Conservation (phyloP, 2,113 vertebrate species). For the Prunella himalayana region DNA sequence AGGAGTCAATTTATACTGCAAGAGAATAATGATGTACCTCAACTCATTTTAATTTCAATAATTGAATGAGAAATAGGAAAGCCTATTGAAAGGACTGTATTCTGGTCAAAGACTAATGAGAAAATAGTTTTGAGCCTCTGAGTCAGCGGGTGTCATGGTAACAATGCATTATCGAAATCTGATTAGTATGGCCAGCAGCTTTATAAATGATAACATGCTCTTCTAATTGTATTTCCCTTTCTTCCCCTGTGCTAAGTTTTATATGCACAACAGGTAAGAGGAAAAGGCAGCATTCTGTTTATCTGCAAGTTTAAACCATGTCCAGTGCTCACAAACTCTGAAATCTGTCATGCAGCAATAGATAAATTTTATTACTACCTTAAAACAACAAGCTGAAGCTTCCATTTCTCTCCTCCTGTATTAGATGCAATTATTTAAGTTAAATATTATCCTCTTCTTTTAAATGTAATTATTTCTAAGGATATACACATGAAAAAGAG, state of each 20-base stretch:
- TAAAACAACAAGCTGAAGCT: neutral
- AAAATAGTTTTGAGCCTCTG: conserved; percentile 61
- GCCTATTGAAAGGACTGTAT: conserved; percentile 68
- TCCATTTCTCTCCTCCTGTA: neutral
- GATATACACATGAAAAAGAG: neutral
- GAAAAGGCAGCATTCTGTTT: conserved; percentile 9
- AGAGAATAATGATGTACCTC: conserved; percentile 68
- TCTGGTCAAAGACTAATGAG: conserved; percentile 76
- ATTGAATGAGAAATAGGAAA: conserved; percentile 68
- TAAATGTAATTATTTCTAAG: neutral
- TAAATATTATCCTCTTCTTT: neutral
- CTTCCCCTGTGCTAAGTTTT: conserved; percentile 41
- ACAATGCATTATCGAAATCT: conserved; percentile 72
- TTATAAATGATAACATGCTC: conserved; percentile 37
- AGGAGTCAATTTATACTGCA: conserved; percentile 56
- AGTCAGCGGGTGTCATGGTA: conserved; percentile 73
- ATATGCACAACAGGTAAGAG: conserved; percentile 3
- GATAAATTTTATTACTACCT: neutral
- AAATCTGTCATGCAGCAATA: neutral
- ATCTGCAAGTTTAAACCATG: neutral
- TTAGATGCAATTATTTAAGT: neutral
- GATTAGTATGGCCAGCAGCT: conserved; percentile 71
- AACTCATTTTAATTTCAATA: conserved; percentile 71
- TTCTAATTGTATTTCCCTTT: conserved; percentile 59
- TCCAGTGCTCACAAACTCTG: neutral